Base-by-base conservation (phyloP, 2,888 invertebrate genomes). In the Cylindroiulus punctatus region DNA sequence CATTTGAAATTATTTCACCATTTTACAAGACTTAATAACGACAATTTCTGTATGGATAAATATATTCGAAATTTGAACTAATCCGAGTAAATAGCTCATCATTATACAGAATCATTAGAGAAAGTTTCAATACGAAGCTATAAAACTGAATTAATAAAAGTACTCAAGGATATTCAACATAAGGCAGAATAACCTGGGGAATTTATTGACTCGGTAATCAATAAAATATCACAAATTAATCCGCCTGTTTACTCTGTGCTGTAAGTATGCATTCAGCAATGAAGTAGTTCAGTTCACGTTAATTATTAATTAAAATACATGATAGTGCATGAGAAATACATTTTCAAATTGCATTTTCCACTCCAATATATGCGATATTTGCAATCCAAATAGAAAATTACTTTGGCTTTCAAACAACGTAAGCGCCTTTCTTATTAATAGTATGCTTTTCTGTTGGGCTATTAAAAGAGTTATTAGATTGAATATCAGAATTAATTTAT, bases 151-250 rank as follows among this genome's bases (percentile, higher is more conserved):
- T 76, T 76, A 76, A 76, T 76, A 76, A 30, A 76, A 76, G 30
- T 76, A 3, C 76, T 8, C 26, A 76, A 19, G 10, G 7, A 57
- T 22, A 22, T 57, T 7, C 22, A n/a, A 10, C 19, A 57, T 57
- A 22, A 4, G 5, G 57, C 22, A 76, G 76, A 76, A 76, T 30
- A 76, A 76, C 76, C 76, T 76, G 76, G 76, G 76, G 76, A 76
- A 76, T 76, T 76, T 76, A 76, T 76, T 30, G 76, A 76, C 26
- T 76, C 12, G 30, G 76, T 76, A 76, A 76, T 76, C 76, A 76
- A 76, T 76, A 76, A 76, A 76, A 76, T 76, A 76, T 76, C 76
- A 76, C 76, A 76, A 76, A 76, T 76, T 76, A 76, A 76, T 76
- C 76, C 76, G 76, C 76, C 76, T 76, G 76, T 76, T 76, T 76